Conservation (phyloP, 1,140 invertebrate species). For the Lordiphosa clarofinis region DNA sequence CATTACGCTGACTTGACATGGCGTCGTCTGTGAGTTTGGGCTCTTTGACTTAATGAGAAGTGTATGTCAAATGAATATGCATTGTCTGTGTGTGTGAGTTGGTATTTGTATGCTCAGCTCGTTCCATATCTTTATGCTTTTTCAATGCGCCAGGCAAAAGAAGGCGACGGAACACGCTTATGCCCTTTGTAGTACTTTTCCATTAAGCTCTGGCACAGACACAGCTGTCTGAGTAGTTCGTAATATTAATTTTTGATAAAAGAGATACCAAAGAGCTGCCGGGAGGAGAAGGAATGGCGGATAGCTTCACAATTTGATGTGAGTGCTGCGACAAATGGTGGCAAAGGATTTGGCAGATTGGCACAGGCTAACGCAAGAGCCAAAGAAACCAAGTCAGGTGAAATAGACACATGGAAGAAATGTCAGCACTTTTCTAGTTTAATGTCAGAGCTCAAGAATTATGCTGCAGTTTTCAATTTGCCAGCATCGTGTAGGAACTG, state of each 20-base stretch:
- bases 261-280: neutral
- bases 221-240: slow-evolving; percentile 59
- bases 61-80: slow-evolving; percentile 10
- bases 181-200: slow-evolving; percentile 40
- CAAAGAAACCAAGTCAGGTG: slow-evolving; percentile 9
- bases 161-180: slow-evolving; percentile 30
- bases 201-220: slow-evolving; percentile 14
- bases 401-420: slow-evolving; percentile 7
- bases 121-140: slow-evolving; percentile 13
- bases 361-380: slow-evolving; percentile 20
- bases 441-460: slow-evolving; percentile 17
- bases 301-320: slow-evolving; percentile 34
- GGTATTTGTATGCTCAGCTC: slow-evolving; percentile 24
- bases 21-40: slow-evolving; percentile 19
- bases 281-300: neutral
- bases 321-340: slow-evolving; percentile 50
- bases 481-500: too few species aligned
- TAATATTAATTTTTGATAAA: slow-evolving; percentile 64
- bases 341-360: slow-evolving; percentile 52
- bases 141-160: slow-evolving; percentile 35
- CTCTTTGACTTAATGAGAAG: slow-evolving; percentile 56
- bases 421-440: slow-evolving; percentile 11
- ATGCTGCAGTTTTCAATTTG: neutral
- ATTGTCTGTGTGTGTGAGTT: slow-evolving; percentile 10
- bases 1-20: slow-evolving; percentile 62